Conservation (phyloP, 2,888 invertebrate genomes). For the Drosophila crucigera region DNA sequence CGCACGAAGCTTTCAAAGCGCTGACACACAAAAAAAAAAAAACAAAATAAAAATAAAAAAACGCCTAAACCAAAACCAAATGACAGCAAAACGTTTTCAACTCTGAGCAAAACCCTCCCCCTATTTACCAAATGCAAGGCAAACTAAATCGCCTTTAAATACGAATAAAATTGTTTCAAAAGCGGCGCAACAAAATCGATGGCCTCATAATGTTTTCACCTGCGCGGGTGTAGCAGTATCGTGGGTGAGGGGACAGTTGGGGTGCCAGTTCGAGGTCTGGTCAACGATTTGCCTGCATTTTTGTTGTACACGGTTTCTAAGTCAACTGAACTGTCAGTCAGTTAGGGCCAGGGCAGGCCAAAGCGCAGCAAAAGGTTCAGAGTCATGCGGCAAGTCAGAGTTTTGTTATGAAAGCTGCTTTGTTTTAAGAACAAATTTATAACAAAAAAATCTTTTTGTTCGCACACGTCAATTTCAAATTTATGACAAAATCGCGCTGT, state of each 20-base stretch:
- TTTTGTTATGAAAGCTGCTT: constrained; percentile 8
- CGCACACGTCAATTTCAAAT: constrained; percentile 42
- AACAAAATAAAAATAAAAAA: constrained; percentile 3
- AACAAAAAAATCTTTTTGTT: background rate
- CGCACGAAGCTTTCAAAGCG: constrained; percentile 47
- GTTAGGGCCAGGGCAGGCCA: constrained; percentile 63
- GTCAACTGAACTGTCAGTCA: constrained; percentile 50
- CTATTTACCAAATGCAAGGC: constrained; percentile 27
- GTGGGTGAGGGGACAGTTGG: background rate
- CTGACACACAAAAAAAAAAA: constrained; percentile 46
- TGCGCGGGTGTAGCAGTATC: constrained; percentile 13
- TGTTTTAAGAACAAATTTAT: background rate
- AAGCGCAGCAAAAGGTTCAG: constrained; percentile 44
- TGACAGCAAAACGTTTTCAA: constrained; percentile 47
- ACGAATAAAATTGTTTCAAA: constrained; percentile 59
- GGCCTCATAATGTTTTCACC: constrained; percentile 74
- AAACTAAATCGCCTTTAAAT: constrained; percentile 73
- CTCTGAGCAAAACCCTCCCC: constrained; percentile 7
- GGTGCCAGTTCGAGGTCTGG: constrained; percentile 67
- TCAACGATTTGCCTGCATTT: constrained; percentile 45
- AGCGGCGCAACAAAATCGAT: constrained; percentile 73
- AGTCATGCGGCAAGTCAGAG: constrained; percentile 32
- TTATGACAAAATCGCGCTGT: constrained; percentile 35
- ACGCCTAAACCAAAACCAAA: constrained; percentile 33
- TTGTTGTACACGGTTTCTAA: constrained; percentile 54